Conservation (phyloP, 1,140 invertebrate species). For the Heliconius eleuchia region DNA sequence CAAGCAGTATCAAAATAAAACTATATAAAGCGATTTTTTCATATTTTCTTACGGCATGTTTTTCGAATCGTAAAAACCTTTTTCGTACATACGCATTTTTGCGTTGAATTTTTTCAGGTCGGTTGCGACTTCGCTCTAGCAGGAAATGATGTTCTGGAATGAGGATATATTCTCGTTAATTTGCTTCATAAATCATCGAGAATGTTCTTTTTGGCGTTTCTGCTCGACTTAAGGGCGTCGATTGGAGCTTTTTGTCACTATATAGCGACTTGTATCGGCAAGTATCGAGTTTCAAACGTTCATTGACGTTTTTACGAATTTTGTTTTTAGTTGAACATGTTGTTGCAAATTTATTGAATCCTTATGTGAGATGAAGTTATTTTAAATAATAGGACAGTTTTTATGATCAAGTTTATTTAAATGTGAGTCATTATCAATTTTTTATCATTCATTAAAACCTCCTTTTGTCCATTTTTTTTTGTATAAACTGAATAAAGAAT, state of each 20-base stretch:
- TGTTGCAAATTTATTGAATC: constrained; percentile 31
- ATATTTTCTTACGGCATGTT: neutral
- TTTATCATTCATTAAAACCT: accelerated
- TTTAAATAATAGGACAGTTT: neutral
- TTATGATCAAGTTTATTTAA: neutral
- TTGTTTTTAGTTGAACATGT: constrained; percentile 29
- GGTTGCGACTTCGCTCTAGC: constrained; percentile 68
- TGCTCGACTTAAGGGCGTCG: constrained; percentile 48
- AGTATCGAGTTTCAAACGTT: constrained; percentile 60
- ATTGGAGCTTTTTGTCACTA: constrained; percentile 65
- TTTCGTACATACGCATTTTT: constrained; percentile 32
- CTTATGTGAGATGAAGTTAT: constrained; percentile 6
- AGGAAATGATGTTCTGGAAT: constrained; percentile 79
- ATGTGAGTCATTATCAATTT: neutral
- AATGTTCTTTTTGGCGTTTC: constrained; percentile 69
- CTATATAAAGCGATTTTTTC: neutral
- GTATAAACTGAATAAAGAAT: too few relatives aligned
- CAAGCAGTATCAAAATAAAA: neutral
- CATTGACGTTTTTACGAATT: constrained; percentile 47
- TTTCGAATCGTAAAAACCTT: constrained; percentile 10
- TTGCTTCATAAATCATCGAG: constrained; percentile 80
- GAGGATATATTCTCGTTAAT: constrained; percentile 81
- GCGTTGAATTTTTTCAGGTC: constrained; percentile 57
- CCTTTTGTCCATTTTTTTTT: too few relatives aligned
- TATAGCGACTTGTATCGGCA: constrained; percentile 49